These are phyloP conservation scores for Urocitellus parryii DNA, from an alignment of 2,113 vertebrate genomes.

Conservation along the genomic window DNA sequence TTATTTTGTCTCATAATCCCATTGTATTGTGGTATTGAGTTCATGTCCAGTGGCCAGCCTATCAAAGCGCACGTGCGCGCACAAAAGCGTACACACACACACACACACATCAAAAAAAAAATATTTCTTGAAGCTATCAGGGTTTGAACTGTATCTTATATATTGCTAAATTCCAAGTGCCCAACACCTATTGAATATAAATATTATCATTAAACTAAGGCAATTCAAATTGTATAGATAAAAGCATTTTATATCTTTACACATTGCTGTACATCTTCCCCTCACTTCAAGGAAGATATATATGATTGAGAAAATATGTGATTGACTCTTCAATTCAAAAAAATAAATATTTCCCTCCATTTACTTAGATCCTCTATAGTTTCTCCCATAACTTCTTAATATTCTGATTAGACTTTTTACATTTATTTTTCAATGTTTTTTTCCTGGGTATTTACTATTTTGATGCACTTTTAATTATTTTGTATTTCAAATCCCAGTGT, in stretches of 20 bases:
- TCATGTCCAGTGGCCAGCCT: background rate
- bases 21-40: background rate
- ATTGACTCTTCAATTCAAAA: background rate
- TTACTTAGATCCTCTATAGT: background rate
- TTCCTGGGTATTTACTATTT: background rate
- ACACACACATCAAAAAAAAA: background rate
- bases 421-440: background rate
- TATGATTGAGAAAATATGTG: background rate
- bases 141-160: background rate
- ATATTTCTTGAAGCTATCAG: background rate
- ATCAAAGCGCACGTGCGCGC: fast-evolving
- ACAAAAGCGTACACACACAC: no score
- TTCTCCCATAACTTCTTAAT: background rate
- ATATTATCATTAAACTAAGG: background rate
- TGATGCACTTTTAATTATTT: background rate
- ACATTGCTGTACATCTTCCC: background rate
- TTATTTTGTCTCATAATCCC: background rate
- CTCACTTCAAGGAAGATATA: background rate
- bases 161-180: background rate
- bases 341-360: background rate
- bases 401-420: background rate
- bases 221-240: background rate
- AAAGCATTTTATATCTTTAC: background rate
- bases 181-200: background rate
- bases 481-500: slow-evolving; percentile 1